Percentiles rank a stretch among this genome's conserved stretches.
Evolutionary conservation across 2,797 vertebrate genomes (phyloP).

Genomic region (Argentina silus): DNA sequence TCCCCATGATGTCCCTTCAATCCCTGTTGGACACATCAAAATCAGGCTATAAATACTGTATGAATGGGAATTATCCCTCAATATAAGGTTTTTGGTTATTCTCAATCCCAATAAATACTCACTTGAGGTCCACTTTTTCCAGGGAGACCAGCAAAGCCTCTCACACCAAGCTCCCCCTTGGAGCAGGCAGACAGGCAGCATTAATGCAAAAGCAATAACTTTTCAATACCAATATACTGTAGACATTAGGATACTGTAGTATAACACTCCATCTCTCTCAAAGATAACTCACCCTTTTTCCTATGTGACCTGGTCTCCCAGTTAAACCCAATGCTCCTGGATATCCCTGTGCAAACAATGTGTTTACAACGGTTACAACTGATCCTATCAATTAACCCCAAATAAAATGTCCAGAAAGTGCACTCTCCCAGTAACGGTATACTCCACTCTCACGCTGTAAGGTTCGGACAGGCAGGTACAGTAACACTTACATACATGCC

Average conservation of each 20-base stretch:
- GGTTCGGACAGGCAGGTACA: not conserved
- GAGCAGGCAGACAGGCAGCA: not conserved
- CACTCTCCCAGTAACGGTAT: not conserved
- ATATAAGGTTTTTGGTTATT: not conserved
- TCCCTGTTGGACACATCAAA: conserved; percentile 68
- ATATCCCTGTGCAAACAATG: conserved; percentile 72
- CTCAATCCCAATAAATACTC: conserved; percentile 25
- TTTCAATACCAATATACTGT: not conserved
- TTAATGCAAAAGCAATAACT: not conserved
- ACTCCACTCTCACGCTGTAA: not conserved
- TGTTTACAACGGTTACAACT: not conserved
- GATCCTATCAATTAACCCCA: not conserved
- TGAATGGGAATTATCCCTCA: not conserved
- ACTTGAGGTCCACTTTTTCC: conserved; percentile 79
- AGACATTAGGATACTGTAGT: not conserved
- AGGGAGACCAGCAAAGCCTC: conserved; percentile 63
- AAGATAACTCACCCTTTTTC: conserved; percentile 72
- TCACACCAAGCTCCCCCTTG: conserved; percentile 76
- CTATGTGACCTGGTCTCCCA: conserved; percentile 74
- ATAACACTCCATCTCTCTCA: not conserved
- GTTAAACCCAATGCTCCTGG: conserved; percentile 74
- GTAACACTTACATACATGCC: conserved; percentile 82
- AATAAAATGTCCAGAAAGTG: not conserved
- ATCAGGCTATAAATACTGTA: not conserved
- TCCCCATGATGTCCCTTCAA: conserved; percentile 72